Percentiles rank a stretch among this genome's conserved stretches.
Conservation (phyloP, 2,797 vertebrate genomes). For the Phylloscopus collybita region DNA sequence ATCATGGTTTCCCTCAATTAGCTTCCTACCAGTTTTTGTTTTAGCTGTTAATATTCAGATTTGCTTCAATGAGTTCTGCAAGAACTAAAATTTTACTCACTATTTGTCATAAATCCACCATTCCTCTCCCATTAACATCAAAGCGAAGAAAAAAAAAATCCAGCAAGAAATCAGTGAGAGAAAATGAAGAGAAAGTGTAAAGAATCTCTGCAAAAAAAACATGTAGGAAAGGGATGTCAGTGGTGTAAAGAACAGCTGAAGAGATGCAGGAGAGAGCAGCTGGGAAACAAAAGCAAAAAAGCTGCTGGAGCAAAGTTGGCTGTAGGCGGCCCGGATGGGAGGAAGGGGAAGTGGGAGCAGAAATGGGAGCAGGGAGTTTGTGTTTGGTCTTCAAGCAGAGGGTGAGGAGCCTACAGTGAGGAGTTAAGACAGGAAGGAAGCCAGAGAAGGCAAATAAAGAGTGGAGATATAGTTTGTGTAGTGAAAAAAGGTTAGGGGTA, state of each 20-base stretch:
- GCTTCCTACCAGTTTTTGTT: background rate
- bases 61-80: background rate
- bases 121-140: background rate
- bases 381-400: slow-evolving; percentile 9
- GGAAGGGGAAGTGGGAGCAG: slow-evolving; percentile 34
- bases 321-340: background rate
- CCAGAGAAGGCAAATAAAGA: background rate
- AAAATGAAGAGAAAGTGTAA: background rate
- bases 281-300: background rate
- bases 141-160: background rate
- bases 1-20: background rate
- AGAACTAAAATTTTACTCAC: background rate
- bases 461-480: background rate
- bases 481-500: background rate
- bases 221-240: background rate
- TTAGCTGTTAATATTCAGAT: background rate
- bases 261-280: background rate
- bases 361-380: background rate
- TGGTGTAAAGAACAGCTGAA: background rate
- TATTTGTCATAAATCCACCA: background rate
- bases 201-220: background rate
- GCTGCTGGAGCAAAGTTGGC: background rate
- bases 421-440: slow-evolving; percentile 39
- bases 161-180: background rate
- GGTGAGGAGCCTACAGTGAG: background rate